A percentile compares a stretch with the other conserved stretches of the same genome.
Evolutionary conservation across 2,797 vertebrate species (phyloP).

Genomic region (Rhinella marina): DNA sequence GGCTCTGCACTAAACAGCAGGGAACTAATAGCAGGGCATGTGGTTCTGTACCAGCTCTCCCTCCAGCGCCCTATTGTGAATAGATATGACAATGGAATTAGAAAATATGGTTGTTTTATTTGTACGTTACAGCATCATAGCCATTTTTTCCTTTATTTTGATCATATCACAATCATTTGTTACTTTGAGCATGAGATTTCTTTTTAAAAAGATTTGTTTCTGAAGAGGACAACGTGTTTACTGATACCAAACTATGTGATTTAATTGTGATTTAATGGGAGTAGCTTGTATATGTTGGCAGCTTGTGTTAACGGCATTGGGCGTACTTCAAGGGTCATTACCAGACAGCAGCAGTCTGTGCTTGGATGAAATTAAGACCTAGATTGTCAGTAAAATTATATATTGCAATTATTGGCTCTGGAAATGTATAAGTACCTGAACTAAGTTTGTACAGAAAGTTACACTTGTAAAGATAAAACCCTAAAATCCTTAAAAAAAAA

Average conservation of each 20-base stretch:
- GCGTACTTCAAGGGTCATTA: slow-evolving; percentile 38
- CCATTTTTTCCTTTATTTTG: neutral
- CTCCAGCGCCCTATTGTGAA: slow-evolving; percentile 22
- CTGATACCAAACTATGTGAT: neutral
- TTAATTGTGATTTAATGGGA: slow-evolving; percentile 31
- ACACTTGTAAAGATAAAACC: neutral
- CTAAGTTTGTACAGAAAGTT: neutral
- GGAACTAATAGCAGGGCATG: slow-evolving; percentile 51
- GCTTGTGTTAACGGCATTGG: neutral
- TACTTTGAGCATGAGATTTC: neutral
- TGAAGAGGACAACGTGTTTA: neutral
- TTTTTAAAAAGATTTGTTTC: neutral
- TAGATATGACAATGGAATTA: slow-evolving; percentile 35
- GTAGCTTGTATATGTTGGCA: slow-evolving; percentile 30
- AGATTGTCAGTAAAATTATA: slow-evolving; percentile 25
- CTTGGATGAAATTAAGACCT: neutral
- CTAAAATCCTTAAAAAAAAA: neutral
- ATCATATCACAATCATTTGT: neutral
- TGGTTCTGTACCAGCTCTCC: slow-evolving; percentile 26
- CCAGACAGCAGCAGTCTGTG: slow-evolving; percentile 6
- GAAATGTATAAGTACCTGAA: neutral
- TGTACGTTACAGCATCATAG: neutral
- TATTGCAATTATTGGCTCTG: neutral
- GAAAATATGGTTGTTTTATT: slow-evolving; percentile 4
- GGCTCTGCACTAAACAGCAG: slow-evolving; percentile 42